Conservation (phyloP, 2,113 vertebrate genomes). For the Pelecanus crispus region DNA sequence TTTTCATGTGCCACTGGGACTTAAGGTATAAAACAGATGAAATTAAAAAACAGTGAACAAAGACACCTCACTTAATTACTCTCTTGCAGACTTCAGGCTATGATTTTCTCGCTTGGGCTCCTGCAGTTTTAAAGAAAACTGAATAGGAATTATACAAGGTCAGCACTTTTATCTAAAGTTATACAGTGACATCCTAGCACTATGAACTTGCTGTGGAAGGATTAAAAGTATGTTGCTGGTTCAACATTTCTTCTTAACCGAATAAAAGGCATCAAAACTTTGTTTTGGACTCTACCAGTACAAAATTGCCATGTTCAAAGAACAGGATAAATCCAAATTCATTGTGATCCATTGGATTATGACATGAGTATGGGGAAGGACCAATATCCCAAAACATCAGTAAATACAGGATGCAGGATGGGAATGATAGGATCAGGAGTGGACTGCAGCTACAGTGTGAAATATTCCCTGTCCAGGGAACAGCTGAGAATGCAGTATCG, state of each 20-base stretch:
- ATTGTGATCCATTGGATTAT: background rate
- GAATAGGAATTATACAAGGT: background rate
- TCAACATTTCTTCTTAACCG: background rate
- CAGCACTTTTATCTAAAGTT: background rate
- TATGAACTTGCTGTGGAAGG: background rate
- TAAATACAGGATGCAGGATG: background rate
- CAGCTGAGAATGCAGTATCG: background rate
- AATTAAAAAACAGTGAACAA: slow-evolving; percentile 1
- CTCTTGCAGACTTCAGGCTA: background rate
- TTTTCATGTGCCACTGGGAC: background rate
- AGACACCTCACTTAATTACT: slow-evolving; percentile 32
- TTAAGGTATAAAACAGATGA: background rate
- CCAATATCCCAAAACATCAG: background rate
- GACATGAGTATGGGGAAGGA: background rate
- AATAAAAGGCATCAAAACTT: background rate
- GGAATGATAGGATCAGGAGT: background rate
- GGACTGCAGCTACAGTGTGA: background rate
- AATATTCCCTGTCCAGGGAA: background rate
- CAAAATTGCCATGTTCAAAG: background rate
- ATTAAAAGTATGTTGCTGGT: background rate
- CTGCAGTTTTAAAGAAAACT: background rate
- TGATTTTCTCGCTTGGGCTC: background rate
- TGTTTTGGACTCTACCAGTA: background rate
- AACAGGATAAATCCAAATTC: background rate
- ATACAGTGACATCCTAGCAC: background rate